Conservation (phyloP, 2,797 vertebrate genomes). For the Atherinosoma microstoma region DNA sequence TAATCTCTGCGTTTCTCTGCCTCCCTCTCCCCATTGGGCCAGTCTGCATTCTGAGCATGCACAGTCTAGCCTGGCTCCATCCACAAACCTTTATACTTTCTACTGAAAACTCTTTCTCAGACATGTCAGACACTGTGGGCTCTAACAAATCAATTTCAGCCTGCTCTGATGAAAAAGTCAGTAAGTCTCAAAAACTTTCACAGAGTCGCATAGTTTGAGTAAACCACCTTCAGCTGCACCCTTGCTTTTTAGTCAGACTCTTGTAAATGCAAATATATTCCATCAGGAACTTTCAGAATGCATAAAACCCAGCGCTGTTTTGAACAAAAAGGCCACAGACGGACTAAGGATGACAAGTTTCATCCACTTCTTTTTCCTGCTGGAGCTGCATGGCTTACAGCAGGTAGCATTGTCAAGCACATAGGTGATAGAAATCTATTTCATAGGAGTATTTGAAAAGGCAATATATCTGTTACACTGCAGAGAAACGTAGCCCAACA, state of each 20-base stretch:
- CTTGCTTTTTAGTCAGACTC: slow-evolving; percentile 7
- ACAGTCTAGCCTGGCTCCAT: slow-evolving; percentile 35
- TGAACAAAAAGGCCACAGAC: slow-evolving; percentile 18
- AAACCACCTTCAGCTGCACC: slow-evolving; percentile 26
- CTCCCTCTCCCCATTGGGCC: not conserved
- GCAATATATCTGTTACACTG: not conserved
- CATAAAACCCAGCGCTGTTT: slow-evolving; percentile 27
- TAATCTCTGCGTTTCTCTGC: not conserved
- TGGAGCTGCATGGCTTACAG: not conserved
- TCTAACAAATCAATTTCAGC: slow-evolving; percentile 70
- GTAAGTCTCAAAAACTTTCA: slow-evolving; percentile 54
- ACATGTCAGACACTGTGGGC: slow-evolving; percentile 53
- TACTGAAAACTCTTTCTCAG: slow-evolving; percentile 28
- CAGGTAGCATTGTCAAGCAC: not conserved
- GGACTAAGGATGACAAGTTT: slow-evolving; percentile 43
- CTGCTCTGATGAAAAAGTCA: slow-evolving; percentile 63
- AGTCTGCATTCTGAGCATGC: slow-evolving; percentile 63
- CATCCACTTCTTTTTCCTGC: not conserved
- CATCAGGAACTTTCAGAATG: slow-evolving; percentile 47
- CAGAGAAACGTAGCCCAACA: not conserved
- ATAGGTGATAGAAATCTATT: not conserved
- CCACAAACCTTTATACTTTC: slow-evolving; percentile 27
- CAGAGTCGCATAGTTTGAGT: slow-evolving; percentile 8
- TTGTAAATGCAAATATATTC: slow-evolving; percentile 54
- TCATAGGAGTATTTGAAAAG: not conserved